phyloP scores from a whole-genome alignment of 2,888 invertebrate genomes.

The Beris chalybata region DNA sequence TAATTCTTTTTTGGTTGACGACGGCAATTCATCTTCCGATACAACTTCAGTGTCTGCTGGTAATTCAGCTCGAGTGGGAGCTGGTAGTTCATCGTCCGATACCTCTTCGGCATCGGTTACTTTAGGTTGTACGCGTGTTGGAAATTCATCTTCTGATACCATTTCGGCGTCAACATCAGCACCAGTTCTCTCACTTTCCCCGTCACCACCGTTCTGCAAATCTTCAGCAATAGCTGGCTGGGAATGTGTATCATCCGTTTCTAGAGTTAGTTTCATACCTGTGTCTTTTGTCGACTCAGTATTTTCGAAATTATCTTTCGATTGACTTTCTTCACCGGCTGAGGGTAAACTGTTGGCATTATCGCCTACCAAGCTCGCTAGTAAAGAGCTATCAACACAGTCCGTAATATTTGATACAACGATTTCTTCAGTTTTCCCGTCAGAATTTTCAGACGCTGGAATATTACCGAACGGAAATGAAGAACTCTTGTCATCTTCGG shows the following conservation, averaged over 20 bases:
- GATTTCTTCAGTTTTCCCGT: slow-evolving; percentile 47
- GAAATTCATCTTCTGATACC: slow-evolving; percentile 82
- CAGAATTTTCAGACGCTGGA: slow-evolving; percentile 53
- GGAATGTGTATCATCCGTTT: slow-evolving; percentile 48
- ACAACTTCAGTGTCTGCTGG: slow-evolving; percentile 77
- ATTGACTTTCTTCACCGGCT: slow-evolving; percentile 48
- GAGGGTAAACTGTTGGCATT: slow-evolving; percentile 57
- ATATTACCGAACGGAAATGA: slow-evolving; percentile 54
- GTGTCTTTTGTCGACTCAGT: slow-evolving; percentile 41
- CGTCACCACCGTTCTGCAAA: slow-evolving; percentile 45
- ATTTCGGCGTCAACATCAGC: slow-evolving; percentile 78
- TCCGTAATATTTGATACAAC: slow-evolving; percentile 44
- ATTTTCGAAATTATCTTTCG: slow-evolving; percentile 37
- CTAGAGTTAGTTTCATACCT: slow-evolving; percentile 47
- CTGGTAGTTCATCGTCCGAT: slow-evolving; percentile 74
- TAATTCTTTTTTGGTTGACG: slow-evolving; percentile 64
- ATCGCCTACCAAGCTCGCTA: slow-evolving; percentile 55
- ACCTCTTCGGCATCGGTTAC: slow-evolving; percentile 83
- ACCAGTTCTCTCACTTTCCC: slow-evolving; percentile 37
- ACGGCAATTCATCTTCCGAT: slow-evolving; percentile 79
- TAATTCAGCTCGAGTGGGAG: slow-evolving; percentile 70
- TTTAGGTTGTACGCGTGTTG: slow-evolving; percentile 72
- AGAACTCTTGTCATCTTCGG: slow-evolving; percentile 53
- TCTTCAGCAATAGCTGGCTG: slow-evolving; percentile 51
- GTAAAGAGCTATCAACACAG: slow-evolving; percentile 51